A percentile compares a stretch with the other conserved stretches of the same genome.
Evolutionary conservation across 2,888 invertebrate species (phyloP).

Genomic region (Pediacus dermestoides): DNA sequence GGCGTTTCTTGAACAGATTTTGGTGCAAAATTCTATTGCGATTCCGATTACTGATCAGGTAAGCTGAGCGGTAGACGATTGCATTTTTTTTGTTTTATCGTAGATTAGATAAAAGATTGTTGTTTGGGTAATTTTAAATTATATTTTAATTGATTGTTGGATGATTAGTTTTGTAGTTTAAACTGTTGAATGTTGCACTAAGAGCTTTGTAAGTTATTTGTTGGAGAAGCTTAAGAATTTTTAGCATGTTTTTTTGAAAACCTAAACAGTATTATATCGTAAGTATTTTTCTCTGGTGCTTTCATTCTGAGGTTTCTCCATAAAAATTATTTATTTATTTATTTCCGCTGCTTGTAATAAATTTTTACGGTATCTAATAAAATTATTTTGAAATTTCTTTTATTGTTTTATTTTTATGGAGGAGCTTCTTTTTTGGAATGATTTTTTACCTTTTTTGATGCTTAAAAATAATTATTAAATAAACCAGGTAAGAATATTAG

Average conservation of each 20-base stretch:
- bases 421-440: slow-evolving; percentile 36
- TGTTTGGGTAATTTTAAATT: slow-evolving; percentile 21
- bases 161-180: too few species aligned
- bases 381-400: slow-evolving; percentile 27
- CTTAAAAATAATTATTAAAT: slow-evolving; percentile 3
- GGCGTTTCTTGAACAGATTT: slow-evolving; percentile 45
- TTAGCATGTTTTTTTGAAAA: slow-evolving; percentile 26
- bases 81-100: slow-evolving; percentile 5
- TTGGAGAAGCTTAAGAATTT: slow-evolving; percentile 45
- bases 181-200: too few species aligned
- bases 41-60: slow-evolving; percentile 37
- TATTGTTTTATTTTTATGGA: slow-evolving; percentile 42
- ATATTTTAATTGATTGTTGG: slow-evolving; percentile 38
- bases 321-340: slow-evolving; percentile 31
- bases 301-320: slow-evolving; percentile 49
- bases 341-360: slow-evolving; percentile 27
- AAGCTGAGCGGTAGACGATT: slow-evolving; percentile 26
- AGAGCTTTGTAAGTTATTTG: slow-evolving; percentile 30
- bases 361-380: slow-evolving; percentile 29
- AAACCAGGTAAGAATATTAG: too few species aligned
- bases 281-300: slow-evolving; percentile 38
- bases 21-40: slow-evolving; percentile 43
- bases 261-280: slow-evolving; percentile 25
- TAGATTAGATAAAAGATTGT: slow-evolving; percentile 3
- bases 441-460: slow-evolving; percentile 1